Conservation (phyloP, 2,888 invertebrate genomes). For the Hirtodrosophila confusa region DNA sequence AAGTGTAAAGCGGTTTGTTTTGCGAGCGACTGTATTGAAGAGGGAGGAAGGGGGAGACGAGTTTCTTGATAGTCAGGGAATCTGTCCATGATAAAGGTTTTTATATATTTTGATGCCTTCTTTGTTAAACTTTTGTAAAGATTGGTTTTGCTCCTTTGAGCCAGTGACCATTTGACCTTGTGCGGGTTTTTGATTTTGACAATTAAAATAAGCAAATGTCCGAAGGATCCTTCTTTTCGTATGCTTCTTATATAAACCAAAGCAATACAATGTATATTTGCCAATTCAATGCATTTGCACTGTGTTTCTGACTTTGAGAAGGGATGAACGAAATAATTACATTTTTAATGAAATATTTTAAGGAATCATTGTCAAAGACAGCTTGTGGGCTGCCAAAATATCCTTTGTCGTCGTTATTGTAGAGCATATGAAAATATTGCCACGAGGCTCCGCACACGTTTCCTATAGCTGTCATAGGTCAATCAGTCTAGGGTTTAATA, state of each 20-base stretch:
- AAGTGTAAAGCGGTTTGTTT: conserved; percentile 63
- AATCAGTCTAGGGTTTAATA: too few relatives aligned
- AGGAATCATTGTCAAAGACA: too few relatives aligned
- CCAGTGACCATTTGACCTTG: conserved; percentile 55
- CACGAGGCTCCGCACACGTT: too few relatives aligned
- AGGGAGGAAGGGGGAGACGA: background rate
- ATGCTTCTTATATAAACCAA: too few relatives aligned
- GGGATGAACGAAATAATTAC: too few relatives aligned
- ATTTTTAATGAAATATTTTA: too few relatives aligned
- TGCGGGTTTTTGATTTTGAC: conserved; percentile 17
- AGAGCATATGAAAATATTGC: too few relatives aligned
- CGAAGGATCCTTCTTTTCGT: conserved; percentile 10
- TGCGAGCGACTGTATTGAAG: conserved; percentile 19
- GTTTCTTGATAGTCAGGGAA: conserved; percentile 22
- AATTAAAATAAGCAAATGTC: conserved; percentile 25
- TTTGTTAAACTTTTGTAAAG: conserved; percentile 18
- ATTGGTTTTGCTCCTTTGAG: conserved; percentile 12
- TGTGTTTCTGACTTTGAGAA: too few relatives aligned
- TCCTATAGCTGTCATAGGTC: too few relatives aligned
- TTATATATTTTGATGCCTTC: conserved; percentile 28
- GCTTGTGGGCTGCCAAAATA: too few relatives aligned
- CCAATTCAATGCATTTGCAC: conserved; percentile 4
- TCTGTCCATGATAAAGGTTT: conserved; percentile 60
- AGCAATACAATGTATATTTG: background rate
- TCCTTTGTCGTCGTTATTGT: too few relatives aligned